Percentiles rank a stretch among this genome's conserved stretches.
phyloP scores from a whole-genome alignment of 2,888 invertebrate genomes.

The Elgonia sp. region DNA sequence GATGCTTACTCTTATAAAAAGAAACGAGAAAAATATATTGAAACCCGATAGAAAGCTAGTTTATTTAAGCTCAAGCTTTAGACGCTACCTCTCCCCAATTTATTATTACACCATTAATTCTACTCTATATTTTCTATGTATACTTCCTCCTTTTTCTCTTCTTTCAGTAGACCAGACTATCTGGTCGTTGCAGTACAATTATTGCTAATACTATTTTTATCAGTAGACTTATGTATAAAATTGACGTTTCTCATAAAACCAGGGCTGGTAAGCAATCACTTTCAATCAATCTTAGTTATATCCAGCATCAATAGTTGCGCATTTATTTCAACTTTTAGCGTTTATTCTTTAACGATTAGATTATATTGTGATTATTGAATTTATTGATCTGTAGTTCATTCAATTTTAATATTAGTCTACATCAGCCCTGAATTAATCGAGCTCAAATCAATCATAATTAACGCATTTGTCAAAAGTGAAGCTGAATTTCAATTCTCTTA shows the following conservation, averaged over 20 bases:
- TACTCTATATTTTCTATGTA: not conserved
- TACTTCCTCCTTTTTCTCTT: slow-evolving; percentile 9
- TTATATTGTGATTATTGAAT: slow-evolving; percentile 1
- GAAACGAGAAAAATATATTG: not conserved
- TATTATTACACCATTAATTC: slow-evolving; percentile 27
- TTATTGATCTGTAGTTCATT: slow-evolving; percentile 25
- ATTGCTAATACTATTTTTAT: slow-evolving; percentile 48
- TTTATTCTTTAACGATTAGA: slow-evolving; percentile 39
- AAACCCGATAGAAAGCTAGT: slow-evolving; percentile 70
- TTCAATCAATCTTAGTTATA: slow-evolving; percentile 54
- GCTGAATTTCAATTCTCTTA: not conserved
- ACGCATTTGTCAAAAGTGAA: slow-evolving; percentile 42
- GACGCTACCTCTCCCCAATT: slow-evolving; percentile 77
- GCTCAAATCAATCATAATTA: slow-evolving; percentile 6
- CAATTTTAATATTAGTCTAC: slow-evolving; percentile 2
- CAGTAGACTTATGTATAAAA: slow-evolving; percentile 49
- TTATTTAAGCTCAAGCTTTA: slow-evolving; percentile 84
- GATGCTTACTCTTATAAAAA: slow-evolving; percentile 49
- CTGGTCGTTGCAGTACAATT: slow-evolving; percentile 47
- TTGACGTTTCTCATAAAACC: slow-evolving; percentile 37
- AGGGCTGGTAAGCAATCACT: slow-evolving; percentile 55
- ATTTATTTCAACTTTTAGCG: slow-evolving; percentile 28
- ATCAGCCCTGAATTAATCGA: slow-evolving; percentile 31
- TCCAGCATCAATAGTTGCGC: slow-evolving; percentile 42
- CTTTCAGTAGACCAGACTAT: slow-evolving; percentile 27